These are phyloP conservation scores for Ditylenchus weischeri DNA, from an alignment of 2,888 invertebrate genomes.

Conservation along the genomic window DNA sequence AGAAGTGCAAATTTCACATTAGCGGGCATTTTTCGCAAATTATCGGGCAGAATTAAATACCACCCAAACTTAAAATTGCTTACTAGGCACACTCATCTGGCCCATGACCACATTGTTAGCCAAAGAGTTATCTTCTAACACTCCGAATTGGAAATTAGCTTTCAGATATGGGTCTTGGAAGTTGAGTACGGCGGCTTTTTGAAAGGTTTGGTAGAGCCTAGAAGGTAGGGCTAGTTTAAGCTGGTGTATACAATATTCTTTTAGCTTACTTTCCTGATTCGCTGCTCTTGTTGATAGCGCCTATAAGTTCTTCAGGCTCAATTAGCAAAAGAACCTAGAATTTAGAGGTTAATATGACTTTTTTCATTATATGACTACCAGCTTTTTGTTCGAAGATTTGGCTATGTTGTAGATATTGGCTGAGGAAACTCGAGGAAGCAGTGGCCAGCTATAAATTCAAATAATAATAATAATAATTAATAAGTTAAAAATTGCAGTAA, in stretches of 20 bases:
- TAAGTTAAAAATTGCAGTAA: no score
- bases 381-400: slow-evolving; percentile 43
- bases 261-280: slow-evolving; percentile 31
- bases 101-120: slow-evolving; percentile 91
- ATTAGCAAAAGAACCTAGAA: slow-evolving; percentile 22
- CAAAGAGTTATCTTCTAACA: slow-evolving; percentile 83
- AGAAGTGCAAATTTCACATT: no score
- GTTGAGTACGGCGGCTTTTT: slow-evolving; percentile 36
- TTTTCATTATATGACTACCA: slow-evolving; percentile 42
- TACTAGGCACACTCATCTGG: slow-evolving; percentile 75
- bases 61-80: slow-evolving; percentile 64
- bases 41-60: no score
- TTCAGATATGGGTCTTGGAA: slow-evolving; percentile 31
- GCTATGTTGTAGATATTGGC: slow-evolving; percentile 50
- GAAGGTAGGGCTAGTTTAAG: neutral
- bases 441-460: slow-evolving; percentile 41
- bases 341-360: no score
- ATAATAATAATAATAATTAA: neutral
- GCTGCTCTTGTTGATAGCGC: slow-evolving; percentile 23
- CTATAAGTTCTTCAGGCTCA: slow-evolving; percentile 35
- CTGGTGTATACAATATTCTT: neutral
- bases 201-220: slow-evolving; percentile 42
- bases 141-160: slow-evolving; percentile 75
- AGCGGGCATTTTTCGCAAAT: no score
- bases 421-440: slow-evolving; percentile 43